Evolutionary conservation across 2,888 invertebrate genomes (phyloP).

Genomic region (Drosophila buzzatii): DNA sequence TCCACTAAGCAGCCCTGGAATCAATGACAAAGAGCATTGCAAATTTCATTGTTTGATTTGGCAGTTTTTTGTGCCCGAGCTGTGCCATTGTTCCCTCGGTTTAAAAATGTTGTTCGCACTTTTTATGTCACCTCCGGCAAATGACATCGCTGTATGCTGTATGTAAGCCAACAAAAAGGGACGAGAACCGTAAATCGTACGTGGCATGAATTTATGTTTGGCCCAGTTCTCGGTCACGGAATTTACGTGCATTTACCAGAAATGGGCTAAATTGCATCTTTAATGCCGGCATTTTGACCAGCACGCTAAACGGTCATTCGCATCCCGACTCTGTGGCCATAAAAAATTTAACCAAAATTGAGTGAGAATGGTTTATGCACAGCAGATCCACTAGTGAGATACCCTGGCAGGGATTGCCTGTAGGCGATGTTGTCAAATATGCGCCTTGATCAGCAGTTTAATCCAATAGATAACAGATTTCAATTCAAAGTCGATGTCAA

Average conservation of each 20-base stretch:
- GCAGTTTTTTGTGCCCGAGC: conserved; percentile 10
- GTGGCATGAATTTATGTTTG: conserved; percentile 18
- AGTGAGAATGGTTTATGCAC: not conserved
- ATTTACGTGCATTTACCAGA: conserved; percentile 31
- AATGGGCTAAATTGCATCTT: conserved; percentile 24
- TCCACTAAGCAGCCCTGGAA: conserved; percentile 41
- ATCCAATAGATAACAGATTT: not conserved
- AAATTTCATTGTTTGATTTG: conserved; percentile 72
- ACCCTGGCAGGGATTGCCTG: not conserved
- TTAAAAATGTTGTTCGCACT: conserved; percentile 60
- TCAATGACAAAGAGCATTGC: conserved; percentile 66
- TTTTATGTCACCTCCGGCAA: conserved; percentile 71
- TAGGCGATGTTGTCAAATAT: not conserved
- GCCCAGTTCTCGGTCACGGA: conserved; percentile 28
- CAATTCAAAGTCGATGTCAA: not conserved
- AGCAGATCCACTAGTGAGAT: not conserved
- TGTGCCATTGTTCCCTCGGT: conserved; percentile 53
- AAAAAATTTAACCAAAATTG: not conserved
- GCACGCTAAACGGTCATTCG: not conserved
- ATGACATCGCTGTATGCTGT: conserved; percentile 40
- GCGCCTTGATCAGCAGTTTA: not conserved
- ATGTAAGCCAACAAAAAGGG: conserved; percentile 7
- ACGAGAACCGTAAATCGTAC: conserved; percentile 11
- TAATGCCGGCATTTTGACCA: conserved; percentile 6
- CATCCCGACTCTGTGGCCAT: not conserved